Base-by-base conservation (phyloP, 2,797 vertebrate genomes). In the Lophius americanus region DNA sequence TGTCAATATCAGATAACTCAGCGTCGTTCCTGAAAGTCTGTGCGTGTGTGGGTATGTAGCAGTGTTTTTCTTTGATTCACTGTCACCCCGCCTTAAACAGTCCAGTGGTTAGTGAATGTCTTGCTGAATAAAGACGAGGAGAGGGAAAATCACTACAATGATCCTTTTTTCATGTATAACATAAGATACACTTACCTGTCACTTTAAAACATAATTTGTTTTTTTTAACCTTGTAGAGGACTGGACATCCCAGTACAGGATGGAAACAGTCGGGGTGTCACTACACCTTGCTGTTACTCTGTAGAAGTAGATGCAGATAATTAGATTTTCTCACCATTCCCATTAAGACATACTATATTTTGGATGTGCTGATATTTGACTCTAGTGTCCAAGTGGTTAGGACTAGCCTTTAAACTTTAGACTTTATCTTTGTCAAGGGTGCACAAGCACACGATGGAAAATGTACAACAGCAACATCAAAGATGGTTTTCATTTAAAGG, bases 1-100 rank as follows among this genome's bases (percentile, higher is more conserved):
- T 53, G 76, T 79, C 80, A 76, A 67, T 38, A 57, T 73, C 85
- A 81, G 77, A 78, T 83, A 84, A 86, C 68, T 59, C 0, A 9
- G 47, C 9, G 44, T 62, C 9, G 59, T 68, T 72, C 73, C 71
- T 71, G 54, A 58, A 14, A 42, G 47, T 38, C 52, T 69, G 51
- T 74, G 61, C 43, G 2, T 53, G 51, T 33, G 56, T 59, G 56
- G 33, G 54, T 56, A 65, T 43, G 33, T 23, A n/a, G 13, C 8
- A 51, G 60, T 52, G 60, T 10, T 46, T 52, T 57, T 50, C 23
- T 58, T 7, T 54, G 60, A 53, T 48, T 23, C 23, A 23, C 23
- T 13, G 68, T 80, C 68, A 54, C 48, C 0, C n/a, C 1, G 23
- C 55, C 36, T 12, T 36, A 49, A 41, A 43, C 42, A 43, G 58